Base-by-base conservation (phyloP, 1,140 invertebrate genomes). In the Drosophila pectinifera region DNA sequence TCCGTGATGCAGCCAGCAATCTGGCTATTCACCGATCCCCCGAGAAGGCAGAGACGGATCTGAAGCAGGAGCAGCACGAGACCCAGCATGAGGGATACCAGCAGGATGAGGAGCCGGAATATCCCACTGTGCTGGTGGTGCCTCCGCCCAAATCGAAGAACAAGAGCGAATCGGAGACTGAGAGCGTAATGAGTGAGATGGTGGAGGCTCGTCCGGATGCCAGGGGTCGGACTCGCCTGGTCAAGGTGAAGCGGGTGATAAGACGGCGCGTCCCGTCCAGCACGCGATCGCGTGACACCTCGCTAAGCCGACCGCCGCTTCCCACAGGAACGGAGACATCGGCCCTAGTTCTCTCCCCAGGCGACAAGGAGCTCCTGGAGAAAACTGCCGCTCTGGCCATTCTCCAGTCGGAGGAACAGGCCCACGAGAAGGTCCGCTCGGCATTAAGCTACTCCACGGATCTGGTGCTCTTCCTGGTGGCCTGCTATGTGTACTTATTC, bases 401-500 rank as follows among this genome's bases (percentile, higher is more conserved):
- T n/a, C 62, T 85, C 22, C 93, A 94, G 65, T 79, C 94, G 53
- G 93, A 94, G 65, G 92, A 94, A 43, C 93, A 94, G 70, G 95
- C 95, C 1, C 94, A 95, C 70, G 93, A 92, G 28, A 96, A 95
- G 74, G 95, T 96, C 1, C 93, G 94, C 46, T 94, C 94, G 6
- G 94, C 93, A 0, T 92, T 96, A 2, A 95, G 94, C 79, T 96
- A 95, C 77, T 92, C 94, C 8, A 95, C 95, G 0, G 96, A 96
- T 85, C 78, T 96, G 48, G 95, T 95, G 36, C 93, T 96, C 73
- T 93, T 96, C 53, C 48, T 95, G 14, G 94, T 96, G 1, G 96
- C 96, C 5, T 95, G 95, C 90, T 96, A 95, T 94, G 93, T 97
- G 38, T 97, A 96, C 90, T 90, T 96, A 11, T 97, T 96, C 80